Conservation (phyloP, 2,888 invertebrate species). For the Melieria picta region DNA sequence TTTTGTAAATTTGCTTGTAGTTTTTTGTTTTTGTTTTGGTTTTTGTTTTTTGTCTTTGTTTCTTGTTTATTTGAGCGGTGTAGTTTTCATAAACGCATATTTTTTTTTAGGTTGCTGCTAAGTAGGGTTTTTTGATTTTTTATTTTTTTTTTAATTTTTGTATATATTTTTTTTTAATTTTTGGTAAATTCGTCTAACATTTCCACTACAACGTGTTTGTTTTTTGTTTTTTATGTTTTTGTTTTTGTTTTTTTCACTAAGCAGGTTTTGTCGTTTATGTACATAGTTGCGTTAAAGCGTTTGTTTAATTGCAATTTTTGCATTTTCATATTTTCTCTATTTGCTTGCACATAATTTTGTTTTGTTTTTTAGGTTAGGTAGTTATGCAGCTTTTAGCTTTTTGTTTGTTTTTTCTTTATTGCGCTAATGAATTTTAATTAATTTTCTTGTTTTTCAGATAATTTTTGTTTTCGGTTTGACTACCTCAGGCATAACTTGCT, state of each 20-base stretch:
- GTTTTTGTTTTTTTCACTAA: slow-evolving; percentile 37
- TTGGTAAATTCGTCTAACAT: slow-evolving; percentile 55
- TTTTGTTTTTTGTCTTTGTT: slow-evolving; percentile 42
- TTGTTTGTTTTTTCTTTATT: neutral
- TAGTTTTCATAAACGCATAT: slow-evolving; percentile 12
- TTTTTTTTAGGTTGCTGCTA: slow-evolving; percentile 32
- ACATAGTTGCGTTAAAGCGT: neutral
- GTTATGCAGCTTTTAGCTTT: slow-evolving; percentile 4
- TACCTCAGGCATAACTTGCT: neutral
- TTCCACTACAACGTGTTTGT: slow-evolving; percentile 48
- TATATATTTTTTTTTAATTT: slow-evolving; percentile 21
- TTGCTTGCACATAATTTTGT: slow-evolving; percentile 11
- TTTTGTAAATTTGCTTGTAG: slow-evolving; percentile 13
- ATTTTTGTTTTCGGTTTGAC: neutral
- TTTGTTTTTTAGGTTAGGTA: slow-evolving; percentile 23
- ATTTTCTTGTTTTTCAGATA: slow-evolving; percentile 5
- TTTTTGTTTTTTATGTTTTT: slow-evolving; percentile 17
- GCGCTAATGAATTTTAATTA: neutral
- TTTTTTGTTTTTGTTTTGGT: slow-evolving; percentile 41
- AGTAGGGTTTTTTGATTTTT: slow-evolving; percentile 14
- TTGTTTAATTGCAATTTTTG: neutral
- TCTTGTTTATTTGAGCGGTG: slow-evolving; percentile 25
- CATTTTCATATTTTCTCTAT: no score
- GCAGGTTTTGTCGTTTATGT: slow-evolving; percentile 43
- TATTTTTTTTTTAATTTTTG: slow-evolving; percentile 22